These are phyloP conservation scores for Corythucha ciliata DNA, from an alignment of 2,888 invertebrate species.

Conservation along the genomic window DNA sequence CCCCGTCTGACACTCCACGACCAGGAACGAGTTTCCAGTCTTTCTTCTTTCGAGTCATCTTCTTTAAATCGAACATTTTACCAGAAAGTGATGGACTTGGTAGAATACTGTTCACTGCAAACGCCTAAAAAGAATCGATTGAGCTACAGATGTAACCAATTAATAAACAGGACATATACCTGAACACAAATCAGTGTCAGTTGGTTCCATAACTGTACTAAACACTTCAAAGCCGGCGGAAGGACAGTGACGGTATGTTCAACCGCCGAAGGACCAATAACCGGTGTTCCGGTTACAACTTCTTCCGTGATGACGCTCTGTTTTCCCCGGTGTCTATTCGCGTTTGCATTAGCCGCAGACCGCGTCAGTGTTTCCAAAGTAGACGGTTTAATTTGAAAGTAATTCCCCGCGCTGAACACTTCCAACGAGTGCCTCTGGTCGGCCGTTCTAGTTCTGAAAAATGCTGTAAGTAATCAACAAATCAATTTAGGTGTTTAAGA, in stretches of 20 bases:
- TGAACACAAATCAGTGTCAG: constrained; percentile 59
- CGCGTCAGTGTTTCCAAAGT: constrained; percentile 66
- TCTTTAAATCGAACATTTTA: constrained; percentile 25
- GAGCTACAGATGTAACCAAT: not conserved
- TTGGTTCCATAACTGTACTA: constrained; percentile 87
- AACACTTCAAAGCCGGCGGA: constrained; percentile 77
- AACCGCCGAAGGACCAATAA: constrained; percentile 38
- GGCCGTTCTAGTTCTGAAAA: constrained; percentile 50
- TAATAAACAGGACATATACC: constrained; percentile 42
- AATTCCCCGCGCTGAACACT: constrained; percentile 57
- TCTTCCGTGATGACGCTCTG: constrained; percentile 40
- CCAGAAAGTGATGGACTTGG: constrained; percentile 28
- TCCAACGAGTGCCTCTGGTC: constrained; percentile 82
- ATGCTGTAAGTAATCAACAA: not conserved
- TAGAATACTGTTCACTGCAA: constrained; percentile 29
- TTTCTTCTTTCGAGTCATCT: constrained; percentile 47
- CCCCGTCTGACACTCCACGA: too few relatives aligned
- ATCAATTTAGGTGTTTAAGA: not conserved
- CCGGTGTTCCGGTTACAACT: constrained; percentile 23
- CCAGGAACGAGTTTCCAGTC: constrained; percentile 42
- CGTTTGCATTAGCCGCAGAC: constrained; percentile 68
- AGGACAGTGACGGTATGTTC: constrained; percentile 62
- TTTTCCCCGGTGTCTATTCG: constrained; percentile 56
- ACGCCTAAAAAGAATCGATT: constrained; percentile 26
- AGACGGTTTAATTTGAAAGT: constrained; percentile 67